These are phyloP conservation scores for Xestoiulus laeticollis DNA, from an alignment of 2,888 invertebrate species.

Conservation along the genomic window DNA sequence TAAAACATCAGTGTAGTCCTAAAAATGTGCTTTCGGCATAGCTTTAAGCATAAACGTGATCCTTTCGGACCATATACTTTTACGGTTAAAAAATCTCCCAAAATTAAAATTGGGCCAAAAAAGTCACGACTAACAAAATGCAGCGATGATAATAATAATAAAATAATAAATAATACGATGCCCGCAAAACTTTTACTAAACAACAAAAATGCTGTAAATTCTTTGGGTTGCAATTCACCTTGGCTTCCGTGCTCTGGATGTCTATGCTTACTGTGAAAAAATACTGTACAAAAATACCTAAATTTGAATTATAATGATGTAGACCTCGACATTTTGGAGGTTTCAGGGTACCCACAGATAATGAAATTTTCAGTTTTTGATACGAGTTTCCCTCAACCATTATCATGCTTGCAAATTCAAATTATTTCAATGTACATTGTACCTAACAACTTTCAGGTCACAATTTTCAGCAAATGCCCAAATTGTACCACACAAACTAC, in stretches of 20 bases:
- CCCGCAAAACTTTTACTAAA: background rate
- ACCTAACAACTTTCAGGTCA: no score
- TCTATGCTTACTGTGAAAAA: background rate
- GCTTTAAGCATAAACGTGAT: background rate
- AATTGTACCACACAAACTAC: no score
- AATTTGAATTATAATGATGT: no score
- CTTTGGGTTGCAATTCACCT: background rate
- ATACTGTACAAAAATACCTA: no score
- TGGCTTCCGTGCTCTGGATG: background rate
- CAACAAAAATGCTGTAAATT: background rate
- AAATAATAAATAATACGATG: slow-evolving; percentile 20
- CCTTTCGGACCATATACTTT: slow-evolving; percentile 22
- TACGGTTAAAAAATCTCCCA: background rate
- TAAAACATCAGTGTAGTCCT: background rate
- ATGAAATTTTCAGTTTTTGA: no score
- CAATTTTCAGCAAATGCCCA: no score
- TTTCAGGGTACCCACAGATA: no score
- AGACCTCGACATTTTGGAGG: no score
- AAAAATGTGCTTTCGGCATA: background rate
- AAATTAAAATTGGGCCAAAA: slow-evolving; percentile 28
- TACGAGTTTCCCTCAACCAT: no score
- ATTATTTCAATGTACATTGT: no score
- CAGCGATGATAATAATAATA: background rate
- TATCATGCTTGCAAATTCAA: no score
- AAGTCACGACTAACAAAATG: background rate